A percentile compares a stretch with the other conserved stretches of the same genome.
Conservation (phyloP, 1,140 invertebrate species). For the Drosophila ficusphila region DNA sequence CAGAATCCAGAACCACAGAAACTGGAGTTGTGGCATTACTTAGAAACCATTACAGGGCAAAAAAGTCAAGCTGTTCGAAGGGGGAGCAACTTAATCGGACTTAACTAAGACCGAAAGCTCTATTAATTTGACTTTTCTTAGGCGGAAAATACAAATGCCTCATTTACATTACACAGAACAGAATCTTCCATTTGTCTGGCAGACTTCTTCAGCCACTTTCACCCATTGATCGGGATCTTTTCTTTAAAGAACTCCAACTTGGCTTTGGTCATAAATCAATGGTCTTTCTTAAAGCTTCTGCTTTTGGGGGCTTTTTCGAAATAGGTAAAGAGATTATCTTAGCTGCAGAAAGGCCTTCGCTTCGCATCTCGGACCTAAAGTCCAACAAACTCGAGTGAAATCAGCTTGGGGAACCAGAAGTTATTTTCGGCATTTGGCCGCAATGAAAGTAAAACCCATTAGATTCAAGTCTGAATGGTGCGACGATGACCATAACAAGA, state of each 20-base stretch:
- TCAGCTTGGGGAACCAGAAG: constrained; percentile 35
- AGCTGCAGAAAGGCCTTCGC: not conserved
- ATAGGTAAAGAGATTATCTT: constrained; percentile 17
- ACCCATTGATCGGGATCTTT: constrained; percentile 19
- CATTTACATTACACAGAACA: constrained; percentile 44
- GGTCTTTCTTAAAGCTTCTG: not conserved
- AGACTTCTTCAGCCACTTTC: no score
- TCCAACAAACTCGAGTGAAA: constrained; percentile 46
- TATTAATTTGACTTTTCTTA: constrained; percentile 1
- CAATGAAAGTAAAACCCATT: constrained; percentile 81
- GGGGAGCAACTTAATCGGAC: constrained; percentile 12
- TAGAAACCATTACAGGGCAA: constrained; percentile 62
- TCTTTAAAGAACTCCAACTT: not conserved
- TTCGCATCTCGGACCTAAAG: no score
- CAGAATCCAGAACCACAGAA: constrained; percentile 21
- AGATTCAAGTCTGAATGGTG: constrained; percentile 55
- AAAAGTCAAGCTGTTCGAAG: constrained; percentile 1
- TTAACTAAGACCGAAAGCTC: not conserved
- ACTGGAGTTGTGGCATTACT: constrained; percentile 38
- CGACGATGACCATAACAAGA: constrained; percentile 66
- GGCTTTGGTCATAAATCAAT: constrained; percentile 25
- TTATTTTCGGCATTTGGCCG: constrained; percentile 29
- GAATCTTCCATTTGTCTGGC: constrained; percentile 32
- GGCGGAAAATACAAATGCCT: not conserved
- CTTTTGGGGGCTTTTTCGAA: not conserved